Percentiles rank a stretch among this genome's conserved stretches.
Conservation (phyloP, 2,888 invertebrate genomes). For the Synergus gifuensis region DNA sequence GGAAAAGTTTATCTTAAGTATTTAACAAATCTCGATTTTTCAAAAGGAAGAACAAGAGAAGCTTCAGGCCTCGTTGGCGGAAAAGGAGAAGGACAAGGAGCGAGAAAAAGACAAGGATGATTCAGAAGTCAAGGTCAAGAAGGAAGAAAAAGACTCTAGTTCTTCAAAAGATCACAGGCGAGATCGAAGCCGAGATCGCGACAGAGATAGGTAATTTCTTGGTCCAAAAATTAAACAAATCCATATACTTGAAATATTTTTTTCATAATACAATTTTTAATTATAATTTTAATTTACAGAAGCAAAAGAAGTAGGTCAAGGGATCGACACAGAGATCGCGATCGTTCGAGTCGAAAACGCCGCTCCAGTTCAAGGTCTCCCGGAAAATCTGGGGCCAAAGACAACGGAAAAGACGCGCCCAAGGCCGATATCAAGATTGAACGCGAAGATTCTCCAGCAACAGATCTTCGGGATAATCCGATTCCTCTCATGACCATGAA, state of each 20-base stretch:
- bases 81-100: slow-evolving; percentile 77
- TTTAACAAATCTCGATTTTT: slow-evolving; percentile 46
- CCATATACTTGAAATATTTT: neutral
- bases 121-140: slow-evolving; percentile 70
- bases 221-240: neutral
- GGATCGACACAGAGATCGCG: slow-evolving; percentile 76
- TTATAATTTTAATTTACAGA: slow-evolving; percentile 53
- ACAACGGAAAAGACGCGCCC: slow-evolving; percentile 65
- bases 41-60: slow-evolving; percentile 88
- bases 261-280: slow-evolving; percentile 19
- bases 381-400: slow-evolving; percentile 67
- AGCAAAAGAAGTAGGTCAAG: slow-evolving; percentile 77
- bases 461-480: slow-evolving; percentile 67
- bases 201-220: slow-evolving; percentile 70
- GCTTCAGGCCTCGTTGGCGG: slow-evolving; percentile 81
- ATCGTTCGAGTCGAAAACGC: slow-evolving; percentile 73
- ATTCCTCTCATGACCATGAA: slow-evolving; percentile 75
- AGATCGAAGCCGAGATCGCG: slow-evolving; percentile 75
- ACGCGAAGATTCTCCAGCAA: slow-evolving; percentile 73
- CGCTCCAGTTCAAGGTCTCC: slow-evolving; percentile 73
- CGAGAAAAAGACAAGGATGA: slow-evolving; percentile 77
- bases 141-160: slow-evolving; percentile 74
- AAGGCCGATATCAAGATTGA: slow-evolving; percentile 67
- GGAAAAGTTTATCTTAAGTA: neutral
- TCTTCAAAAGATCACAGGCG: slow-evolving; percentile 75